Base-by-base conservation (phyloP, 2,797 vertebrate genomes). In the Cirrhinus molitorella region DNA sequence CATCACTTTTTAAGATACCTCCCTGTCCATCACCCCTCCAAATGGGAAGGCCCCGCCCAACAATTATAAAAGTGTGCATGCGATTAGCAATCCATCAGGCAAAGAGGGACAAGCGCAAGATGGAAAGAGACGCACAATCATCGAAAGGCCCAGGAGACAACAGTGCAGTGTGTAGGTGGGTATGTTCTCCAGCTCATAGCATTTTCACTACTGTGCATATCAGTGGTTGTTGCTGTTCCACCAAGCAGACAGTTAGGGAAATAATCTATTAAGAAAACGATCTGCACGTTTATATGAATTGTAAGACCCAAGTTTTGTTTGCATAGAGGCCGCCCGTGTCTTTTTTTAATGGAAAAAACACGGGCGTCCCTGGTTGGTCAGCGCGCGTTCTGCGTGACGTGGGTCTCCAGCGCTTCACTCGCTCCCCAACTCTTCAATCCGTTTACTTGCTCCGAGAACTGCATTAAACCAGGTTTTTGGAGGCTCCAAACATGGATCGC, bases 131-230 rank as follows among this genome's bases (percentile, higher is more conserved):
- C 16, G 51, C 84, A 49, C 77, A 79, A 7, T 61, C 25, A 84
- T 80, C 0, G 53, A 83, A 57, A 71, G n/a, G 2, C 0, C 10
- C 40, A 0, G 59, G 43, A 53, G 70, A 45, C 40, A n/a, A 37
- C 16, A 79, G 19, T 13, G 77, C 51, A 75, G 85, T 89, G 11
- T 94, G 94, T 91, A 93, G 94, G 94, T 94, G 87, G 34, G 79
- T 34, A 1, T 23, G 0, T 16, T 45, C 28, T 17, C 51, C 67
- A 66, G 0, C n/a, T 12, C 16, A 21, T 28, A 21, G 7, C 21
- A 59, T 57, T 66, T n/a, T 19, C 49, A 8, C 3, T 25, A 14
- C 19, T 17, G 16, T 65, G n/a, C 34, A 75, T 12, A 45, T 66
- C 9, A 53, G 31, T 55, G 1, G 5, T 21, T 37, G 8, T 47